Conservation (phyloP, 2,797 vertebrate species). For the Xiphophorus birchmanni region DNA sequence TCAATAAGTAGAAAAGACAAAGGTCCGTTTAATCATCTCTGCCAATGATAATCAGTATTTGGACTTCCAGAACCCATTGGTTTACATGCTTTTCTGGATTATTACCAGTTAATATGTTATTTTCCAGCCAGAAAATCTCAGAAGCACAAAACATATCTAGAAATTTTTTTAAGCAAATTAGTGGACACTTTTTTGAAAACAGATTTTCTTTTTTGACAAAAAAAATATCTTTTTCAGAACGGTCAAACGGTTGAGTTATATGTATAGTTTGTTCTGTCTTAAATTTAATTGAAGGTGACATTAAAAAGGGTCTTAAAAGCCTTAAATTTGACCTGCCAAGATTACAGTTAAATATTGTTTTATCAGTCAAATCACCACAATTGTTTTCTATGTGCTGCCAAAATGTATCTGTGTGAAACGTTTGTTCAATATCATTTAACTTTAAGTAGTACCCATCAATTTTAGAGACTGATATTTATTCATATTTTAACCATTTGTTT, state of each 20-base stretch:
- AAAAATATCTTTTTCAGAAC: background rate
- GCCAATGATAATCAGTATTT: background rate
- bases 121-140: background rate
- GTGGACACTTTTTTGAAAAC: background rate
- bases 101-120: background rate
- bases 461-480: too few species aligned
- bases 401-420: too few species aligned
- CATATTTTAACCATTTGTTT: too few species aligned
- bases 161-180: background rate
- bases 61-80: background rate
- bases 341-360: too few species aligned
- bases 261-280: too few species aligned
- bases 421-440: too few species aligned
- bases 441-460: too few species aligned
- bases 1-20: conserved; percentile 71
- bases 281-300: too few species aligned
- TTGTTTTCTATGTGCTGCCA: too few species aligned
- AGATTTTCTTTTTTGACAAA: background rate
- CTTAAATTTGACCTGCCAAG: too few species aligned
- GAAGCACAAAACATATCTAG: background rate
- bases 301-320: too few species aligned
- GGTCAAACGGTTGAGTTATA: background rate
- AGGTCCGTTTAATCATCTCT: conserved; percentile 65
- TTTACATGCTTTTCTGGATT: background rate
- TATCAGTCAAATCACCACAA: too few species aligned